Conservation (phyloP, 2,888 invertebrate species). For the Subacronicta megacephala region DNA sequence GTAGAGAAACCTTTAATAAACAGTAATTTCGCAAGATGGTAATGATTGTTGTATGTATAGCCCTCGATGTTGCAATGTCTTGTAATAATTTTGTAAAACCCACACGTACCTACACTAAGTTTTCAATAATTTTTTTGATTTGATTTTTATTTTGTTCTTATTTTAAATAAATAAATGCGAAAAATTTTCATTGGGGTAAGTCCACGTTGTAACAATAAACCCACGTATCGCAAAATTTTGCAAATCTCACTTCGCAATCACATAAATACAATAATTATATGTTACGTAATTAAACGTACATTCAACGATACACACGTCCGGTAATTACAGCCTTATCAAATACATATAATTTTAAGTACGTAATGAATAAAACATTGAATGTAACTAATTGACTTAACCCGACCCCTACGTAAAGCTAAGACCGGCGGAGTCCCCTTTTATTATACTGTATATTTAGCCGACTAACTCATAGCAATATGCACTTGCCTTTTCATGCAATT, state of each 20-base stretch:
- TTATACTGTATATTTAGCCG: constrained; percentile 1
- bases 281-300: constrained; percentile 32
- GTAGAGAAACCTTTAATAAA: too few species aligned
- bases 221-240: constrained; percentile 23
- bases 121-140: too few species aligned
- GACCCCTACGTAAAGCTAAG: constrained; percentile 25
- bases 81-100: too few species aligned
- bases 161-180: too few species aligned
- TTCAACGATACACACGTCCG: constrained; percentile 34
- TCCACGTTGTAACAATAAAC: too few species aligned
- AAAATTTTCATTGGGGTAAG: too few species aligned
- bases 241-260: constrained; percentile 17
- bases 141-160: too few species aligned
- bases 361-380: constrained; percentile 43
- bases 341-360: constrained; percentile 26
- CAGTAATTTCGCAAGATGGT: too few species aligned
- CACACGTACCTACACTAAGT: too few species aligned
- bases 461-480: constrained; percentile 15
- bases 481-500: neutral
- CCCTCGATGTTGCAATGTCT: too few species aligned
- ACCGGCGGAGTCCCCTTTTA: constrained; percentile 9
- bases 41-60: too few species aligned
- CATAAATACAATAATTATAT: constrained; percentile 2
- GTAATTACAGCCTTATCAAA: constrained; percentile 41
- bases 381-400: constrained; percentile 35